Evolutionary conservation across 2,113 vertebrate species (phyloP).

Genomic region (Meriones unguiculatus): DNA sequence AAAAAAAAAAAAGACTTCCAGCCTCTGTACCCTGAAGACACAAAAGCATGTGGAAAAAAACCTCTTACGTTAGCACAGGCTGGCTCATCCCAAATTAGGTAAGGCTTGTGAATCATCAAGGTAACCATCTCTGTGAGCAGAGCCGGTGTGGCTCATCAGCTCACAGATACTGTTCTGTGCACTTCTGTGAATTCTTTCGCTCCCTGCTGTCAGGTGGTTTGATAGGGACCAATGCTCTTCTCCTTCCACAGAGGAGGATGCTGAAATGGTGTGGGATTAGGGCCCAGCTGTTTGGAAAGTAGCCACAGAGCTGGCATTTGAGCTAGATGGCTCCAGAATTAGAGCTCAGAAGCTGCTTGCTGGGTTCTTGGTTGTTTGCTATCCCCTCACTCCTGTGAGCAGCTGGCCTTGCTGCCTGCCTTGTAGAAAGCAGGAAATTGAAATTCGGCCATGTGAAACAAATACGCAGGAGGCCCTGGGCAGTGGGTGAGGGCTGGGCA

Average conservation of each 20-base stretch:
- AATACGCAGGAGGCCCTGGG: not conserved
- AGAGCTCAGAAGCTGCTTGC: not conserved
- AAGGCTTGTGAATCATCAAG: not conserved
- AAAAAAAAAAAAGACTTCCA: not conserved
- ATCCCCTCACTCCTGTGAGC: too few relatives aligned
- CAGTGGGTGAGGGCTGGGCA: not conserved
- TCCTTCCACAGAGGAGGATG: not conserved
- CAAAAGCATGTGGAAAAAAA: not conserved
- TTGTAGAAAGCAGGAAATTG: not conserved
- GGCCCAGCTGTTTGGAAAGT: not conserved
- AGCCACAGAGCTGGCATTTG: not conserved
- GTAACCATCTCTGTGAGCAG: fast-evolving
- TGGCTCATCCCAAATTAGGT: not conserved
- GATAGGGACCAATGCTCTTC: not conserved
- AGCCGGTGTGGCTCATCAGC: not conserved
- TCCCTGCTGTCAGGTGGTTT: too few relatives aligned
- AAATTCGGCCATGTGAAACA: not conserved
- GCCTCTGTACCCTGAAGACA: not conserved
- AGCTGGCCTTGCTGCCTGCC: not conserved
- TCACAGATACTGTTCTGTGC: not conserved
- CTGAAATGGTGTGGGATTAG: too few relatives aligned
- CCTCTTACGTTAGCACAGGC: not conserved
- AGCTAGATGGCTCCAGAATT: not conserved
- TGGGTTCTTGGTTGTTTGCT: not conserved
- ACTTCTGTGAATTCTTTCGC: not conserved